Conservation (phyloP, 2,113 vertebrate species). For the Ellobius talpinus region DNA sequence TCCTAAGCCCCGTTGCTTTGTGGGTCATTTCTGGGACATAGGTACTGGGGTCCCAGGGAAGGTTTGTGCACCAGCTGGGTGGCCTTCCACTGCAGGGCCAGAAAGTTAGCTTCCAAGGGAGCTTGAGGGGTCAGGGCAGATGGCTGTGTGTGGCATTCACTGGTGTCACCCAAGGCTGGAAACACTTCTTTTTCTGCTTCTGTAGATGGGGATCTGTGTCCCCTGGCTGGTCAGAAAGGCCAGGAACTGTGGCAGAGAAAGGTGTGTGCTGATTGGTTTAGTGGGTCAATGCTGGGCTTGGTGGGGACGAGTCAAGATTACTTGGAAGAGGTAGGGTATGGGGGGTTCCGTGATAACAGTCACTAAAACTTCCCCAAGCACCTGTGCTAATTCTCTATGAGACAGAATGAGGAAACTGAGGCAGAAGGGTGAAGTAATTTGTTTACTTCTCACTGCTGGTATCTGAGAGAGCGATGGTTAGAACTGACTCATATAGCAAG, state of each 20-base stretch:
- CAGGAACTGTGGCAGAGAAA: not conserved
- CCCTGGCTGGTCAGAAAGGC: not conserved
- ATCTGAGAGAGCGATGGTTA: not conserved
- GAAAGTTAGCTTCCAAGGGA: not conserved
- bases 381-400: not conserved
- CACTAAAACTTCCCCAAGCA: not conserved
- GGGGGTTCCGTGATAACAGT: not conserved
- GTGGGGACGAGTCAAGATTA: not conserved
- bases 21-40: not conserved
- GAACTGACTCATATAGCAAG: not conserved
- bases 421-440: not conserved
- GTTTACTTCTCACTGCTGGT: not conserved
- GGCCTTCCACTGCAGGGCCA: not conserved
- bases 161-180: not conserved
- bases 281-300: not conserved
- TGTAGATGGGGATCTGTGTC: not conserved
- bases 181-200: not conserved
- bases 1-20: not conserved
- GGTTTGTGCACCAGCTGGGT: not conserved
- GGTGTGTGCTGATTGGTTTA: not conserved
- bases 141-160: not conserved
- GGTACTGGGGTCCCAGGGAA: not conserved
- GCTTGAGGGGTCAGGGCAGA: not conserved
- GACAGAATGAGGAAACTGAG: not conserved
- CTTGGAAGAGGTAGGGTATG: not conserved